phyloP scores from a whole-genome alignment of 2,888 invertebrate genomes.

The Leptopilina drosophilae region DNA sequence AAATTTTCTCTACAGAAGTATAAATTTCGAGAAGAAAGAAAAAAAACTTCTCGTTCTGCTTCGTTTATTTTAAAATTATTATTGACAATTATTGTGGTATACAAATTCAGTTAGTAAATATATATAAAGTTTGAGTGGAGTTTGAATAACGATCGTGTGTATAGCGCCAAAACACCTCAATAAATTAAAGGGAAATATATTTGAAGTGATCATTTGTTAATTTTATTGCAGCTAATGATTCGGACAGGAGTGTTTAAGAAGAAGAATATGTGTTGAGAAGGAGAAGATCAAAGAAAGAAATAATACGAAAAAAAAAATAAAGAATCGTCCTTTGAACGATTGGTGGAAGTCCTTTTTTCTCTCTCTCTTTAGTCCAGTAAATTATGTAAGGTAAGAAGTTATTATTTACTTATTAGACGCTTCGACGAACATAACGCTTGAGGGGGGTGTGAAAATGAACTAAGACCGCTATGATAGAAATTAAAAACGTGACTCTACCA shows the following conservation, averaged over 20 bases:
- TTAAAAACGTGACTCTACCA: constrained; percentile 75
- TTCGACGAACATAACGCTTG: constrained; percentile 47
- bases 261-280: constrained; percentile 20
- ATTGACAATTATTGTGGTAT: neutral
- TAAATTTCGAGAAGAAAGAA: too few species aligned
- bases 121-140: neutral
- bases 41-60: too few species aligned
- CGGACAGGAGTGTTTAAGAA: neutral
- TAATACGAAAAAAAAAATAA: neutral
- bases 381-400: constrained; percentile 69
- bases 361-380: constrained; percentile 49
- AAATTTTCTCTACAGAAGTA: too few species aligned
- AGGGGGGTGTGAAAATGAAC: constrained; percentile 71
- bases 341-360: neutral
- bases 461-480: constrained; percentile 70
- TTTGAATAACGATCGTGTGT: constrained; percentile 12
- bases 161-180: constrained; percentile 13
- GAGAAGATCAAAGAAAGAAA: neutral
- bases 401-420: constrained; percentile 73
- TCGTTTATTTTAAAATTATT: neutral
- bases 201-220: constrained; percentile 36
- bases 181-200: constrained; percentile 35
- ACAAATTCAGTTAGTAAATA: neutral
- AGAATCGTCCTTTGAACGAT: neutral
- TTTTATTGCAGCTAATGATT: constrained; percentile 36